Conservation (phyloP, 2,888 invertebrate genomes). For the Melanchra persicariae region DNA sequence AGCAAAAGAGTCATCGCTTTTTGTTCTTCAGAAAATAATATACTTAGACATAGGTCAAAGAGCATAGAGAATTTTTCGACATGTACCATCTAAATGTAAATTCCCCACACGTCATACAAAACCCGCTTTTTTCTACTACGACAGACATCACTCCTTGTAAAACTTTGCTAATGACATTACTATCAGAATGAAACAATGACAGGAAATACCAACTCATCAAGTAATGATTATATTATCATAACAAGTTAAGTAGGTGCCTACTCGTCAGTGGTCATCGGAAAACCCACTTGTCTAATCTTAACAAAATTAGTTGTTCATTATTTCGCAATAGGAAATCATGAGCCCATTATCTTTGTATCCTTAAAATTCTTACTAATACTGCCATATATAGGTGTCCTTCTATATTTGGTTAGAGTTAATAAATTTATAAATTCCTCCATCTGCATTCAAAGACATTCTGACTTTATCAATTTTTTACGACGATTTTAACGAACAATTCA, state of each 20-base stretch:
- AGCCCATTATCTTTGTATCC: background rate
- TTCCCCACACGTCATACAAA: conserved; percentile 16
- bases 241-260: conserved; percentile 12
- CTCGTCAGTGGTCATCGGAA: conserved; percentile 18
- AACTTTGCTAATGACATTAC: conserved; percentile 15
- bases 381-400: background rate
- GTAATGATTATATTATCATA: conserved; percentile 37
- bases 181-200: conserved; percentile 33
- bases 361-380: background rate
- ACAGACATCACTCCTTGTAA: conserved; percentile 11
- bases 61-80: conserved; percentile 14
- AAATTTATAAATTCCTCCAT: conserved; percentile 14
- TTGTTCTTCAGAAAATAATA: background rate
- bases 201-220: conserved; percentile 35
- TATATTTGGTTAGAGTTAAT: conserved; percentile 12
- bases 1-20: background rate
- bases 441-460: background rate
- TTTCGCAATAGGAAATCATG: background rate
- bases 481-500: background rate
- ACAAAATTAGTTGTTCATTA: background rate
- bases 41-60: background rate
- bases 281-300: conserved; percentile 25
- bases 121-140: conserved; percentile 39
- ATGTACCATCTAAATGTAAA: conserved; percentile 1
- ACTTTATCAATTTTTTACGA: no score